Evolutionary conservation across 2,888 invertebrate species (phyloP).

Genomic region (Leistus spinibarbis): DNA sequence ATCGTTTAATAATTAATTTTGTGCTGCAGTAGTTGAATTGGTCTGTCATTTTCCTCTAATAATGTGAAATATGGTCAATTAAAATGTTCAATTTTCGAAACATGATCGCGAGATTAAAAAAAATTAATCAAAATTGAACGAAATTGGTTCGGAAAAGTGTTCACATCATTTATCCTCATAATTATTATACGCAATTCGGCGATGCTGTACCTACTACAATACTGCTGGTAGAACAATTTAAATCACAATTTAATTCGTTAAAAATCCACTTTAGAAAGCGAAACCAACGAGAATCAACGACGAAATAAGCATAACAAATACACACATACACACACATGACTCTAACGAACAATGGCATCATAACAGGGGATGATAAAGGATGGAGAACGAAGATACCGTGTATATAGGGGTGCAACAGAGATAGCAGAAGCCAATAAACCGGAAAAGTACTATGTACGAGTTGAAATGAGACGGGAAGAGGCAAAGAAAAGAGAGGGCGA

Average conservation of each 20-base stretch:
- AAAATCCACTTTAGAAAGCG: slow-evolving; percentile 25
- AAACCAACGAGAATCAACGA: slow-evolving; percentile 22
- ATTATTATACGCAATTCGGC: not conserved
- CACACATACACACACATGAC: not conserved
- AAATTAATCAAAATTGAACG: not conserved
- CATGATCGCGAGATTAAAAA: not conserved
- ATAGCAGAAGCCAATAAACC: not conserved
- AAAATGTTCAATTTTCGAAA: no score
- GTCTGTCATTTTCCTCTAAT: no score
- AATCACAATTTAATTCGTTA: slow-evolving; percentile 34
- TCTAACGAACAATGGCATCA: not conserved
- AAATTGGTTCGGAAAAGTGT: not conserved
- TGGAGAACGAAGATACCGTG: not conserved
- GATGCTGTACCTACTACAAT: not conserved
- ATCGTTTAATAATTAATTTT: no score
- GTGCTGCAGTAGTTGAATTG: no score
- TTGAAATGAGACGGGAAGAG: not conserved
- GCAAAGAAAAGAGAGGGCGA: not conserved
- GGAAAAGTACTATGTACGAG: not conserved
- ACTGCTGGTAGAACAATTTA: slow-evolving; percentile 12
- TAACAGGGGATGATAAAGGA: not conserved
- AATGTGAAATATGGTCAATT: no score
- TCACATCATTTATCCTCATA: not conserved
- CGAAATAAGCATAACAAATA: slow-evolving; percentile 17
- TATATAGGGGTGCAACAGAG: not conserved